phyloP scores from a whole-genome alignment of 2,113 vertebrate species.

The Himantopus leucocephalus region DNA sequence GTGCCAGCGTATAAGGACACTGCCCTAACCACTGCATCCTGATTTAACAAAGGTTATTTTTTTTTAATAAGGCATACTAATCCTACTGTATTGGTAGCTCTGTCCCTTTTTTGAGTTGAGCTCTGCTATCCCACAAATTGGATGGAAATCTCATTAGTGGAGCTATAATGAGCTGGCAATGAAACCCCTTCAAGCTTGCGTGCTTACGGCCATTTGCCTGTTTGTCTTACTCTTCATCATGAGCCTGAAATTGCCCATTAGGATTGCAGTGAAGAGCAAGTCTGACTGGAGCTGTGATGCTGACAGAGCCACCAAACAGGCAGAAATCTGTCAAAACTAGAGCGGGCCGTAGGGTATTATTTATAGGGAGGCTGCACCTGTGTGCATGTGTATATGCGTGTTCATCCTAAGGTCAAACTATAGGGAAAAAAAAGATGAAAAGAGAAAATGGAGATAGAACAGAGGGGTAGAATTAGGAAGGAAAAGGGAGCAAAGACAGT shows the following conservation, averaged over 20 bases:
- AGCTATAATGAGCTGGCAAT: constrained; percentile 70
- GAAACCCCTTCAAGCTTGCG: constrained; percentile 61
- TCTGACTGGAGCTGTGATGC: background rate
- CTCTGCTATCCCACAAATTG: constrained; percentile 65
- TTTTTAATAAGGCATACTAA: constrained; percentile 60
- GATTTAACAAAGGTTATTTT: constrained; percentile 54
- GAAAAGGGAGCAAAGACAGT: background rate
- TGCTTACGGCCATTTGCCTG: constrained; percentile 60
- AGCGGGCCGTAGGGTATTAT: background rate
- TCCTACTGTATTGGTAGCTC: constrained; percentile 55
- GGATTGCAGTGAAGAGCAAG: constrained; percentile 30
- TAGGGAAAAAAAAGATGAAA: background rate
- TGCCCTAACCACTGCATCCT: background rate
- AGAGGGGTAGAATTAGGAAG: background rate
- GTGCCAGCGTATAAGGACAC: background rate
- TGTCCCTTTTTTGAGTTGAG: constrained; percentile 50
- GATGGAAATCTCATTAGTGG: constrained; percentile 72
- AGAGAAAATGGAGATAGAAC: background rate
- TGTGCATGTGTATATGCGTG: background rate
- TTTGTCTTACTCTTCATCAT: constrained; percentile 67
- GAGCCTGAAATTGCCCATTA: constrained; percentile 68
- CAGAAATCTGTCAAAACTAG: background rate
- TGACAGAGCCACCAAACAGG: background rate
- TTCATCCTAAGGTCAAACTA: background rate
- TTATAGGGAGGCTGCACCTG: background rate